Conservation (phyloP, 2,888 invertebrate genomes). For the Halictus ligatus region DNA sequence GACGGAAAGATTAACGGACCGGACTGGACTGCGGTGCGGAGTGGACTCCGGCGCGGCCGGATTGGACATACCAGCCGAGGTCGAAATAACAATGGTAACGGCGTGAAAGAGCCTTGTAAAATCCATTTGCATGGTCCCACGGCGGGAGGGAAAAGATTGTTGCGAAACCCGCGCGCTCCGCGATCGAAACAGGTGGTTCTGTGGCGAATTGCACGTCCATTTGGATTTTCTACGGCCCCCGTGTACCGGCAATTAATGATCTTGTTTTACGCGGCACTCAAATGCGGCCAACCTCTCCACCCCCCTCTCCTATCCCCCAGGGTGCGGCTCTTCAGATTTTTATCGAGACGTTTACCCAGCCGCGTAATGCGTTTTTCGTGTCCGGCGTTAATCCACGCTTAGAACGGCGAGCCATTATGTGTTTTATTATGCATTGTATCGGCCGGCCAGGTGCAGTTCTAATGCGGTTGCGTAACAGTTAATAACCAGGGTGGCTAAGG, state of each 20-base stretch:
- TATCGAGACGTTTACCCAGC: slow-evolving; percentile 22
- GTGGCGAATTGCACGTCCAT: slow-evolving; percentile 38
- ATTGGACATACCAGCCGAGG: slow-evolving; percentile 20
- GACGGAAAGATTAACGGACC: slow-evolving; percentile 34
- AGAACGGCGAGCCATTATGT: slow-evolving; percentile 10
- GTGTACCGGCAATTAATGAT: slow-evolving; percentile 43
- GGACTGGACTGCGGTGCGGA: not conserved
- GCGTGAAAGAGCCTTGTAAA: slow-evolving; percentile 59
- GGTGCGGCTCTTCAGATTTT: slow-evolving; percentile 42
- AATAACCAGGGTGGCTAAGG: slow-evolving; percentile 11
- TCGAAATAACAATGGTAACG: slow-evolving; percentile 49
- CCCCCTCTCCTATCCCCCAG: no score
- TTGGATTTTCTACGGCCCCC: slow-evolving; percentile 41
- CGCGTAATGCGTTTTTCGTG: slow-evolving; percentile 52
- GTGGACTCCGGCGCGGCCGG: not conserved
- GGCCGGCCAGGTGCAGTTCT: not conserved
- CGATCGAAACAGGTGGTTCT: slow-evolving; percentile 57
- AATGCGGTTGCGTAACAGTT: slow-evolving; percentile 23
- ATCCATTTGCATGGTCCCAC: slow-evolving; percentile 65
- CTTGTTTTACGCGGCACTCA: slow-evolving; percentile 15
- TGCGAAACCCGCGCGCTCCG: slow-evolving; percentile 64
- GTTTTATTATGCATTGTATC: slow-evolving; percentile 45
- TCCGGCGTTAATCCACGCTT: slow-evolving; percentile 22
- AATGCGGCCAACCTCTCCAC: not conserved
- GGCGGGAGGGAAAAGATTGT: slow-evolving; percentile 62